Conservation (phyloP, 2,888 invertebrate genomes). For the Scaptomyza reducta region DNA sequence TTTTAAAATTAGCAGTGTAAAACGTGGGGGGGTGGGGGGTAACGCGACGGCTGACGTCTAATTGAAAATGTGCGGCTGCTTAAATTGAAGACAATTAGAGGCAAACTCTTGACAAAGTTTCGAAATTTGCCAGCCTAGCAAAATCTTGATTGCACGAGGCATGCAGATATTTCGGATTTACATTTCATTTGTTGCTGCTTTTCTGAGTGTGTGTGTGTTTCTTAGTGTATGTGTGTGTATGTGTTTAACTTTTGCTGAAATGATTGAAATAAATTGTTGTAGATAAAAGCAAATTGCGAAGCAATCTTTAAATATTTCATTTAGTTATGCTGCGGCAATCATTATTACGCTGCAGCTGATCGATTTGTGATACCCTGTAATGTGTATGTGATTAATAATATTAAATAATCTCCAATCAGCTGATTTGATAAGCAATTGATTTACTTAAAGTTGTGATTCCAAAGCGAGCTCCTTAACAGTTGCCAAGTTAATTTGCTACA, state of each 20-base stretch:
- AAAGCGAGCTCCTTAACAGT: conserved; percentile 1
- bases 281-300: background rate
- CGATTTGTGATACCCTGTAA: no score
- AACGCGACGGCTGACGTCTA: conserved; percentile 54
- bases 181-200: conserved; percentile 62
- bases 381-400: no score
- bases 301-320: no score
- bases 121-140: conserved; percentile 10
- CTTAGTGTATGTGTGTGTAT: conserved; percentile 9
- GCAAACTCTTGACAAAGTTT: conserved; percentile 44
- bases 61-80: conserved; percentile 75
- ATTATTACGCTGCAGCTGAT: no score
- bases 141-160: conserved; percentile 66
- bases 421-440: no score
- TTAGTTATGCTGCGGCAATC: no score
- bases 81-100: conserved; percentile 75
- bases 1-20: conserved; percentile 25
- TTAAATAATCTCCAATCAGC: no score
- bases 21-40: background rate
- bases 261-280: background rate
- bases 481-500: conserved; percentile 58
- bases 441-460: no score
- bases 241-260: conserved; percentile 3
- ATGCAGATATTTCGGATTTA: conserved; percentile 68
- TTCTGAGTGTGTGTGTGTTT: conserved; percentile 3